phyloP scores from a whole-genome alignment of 1,140 invertebrate genomes.

The Dysdera silvatica region DNA sequence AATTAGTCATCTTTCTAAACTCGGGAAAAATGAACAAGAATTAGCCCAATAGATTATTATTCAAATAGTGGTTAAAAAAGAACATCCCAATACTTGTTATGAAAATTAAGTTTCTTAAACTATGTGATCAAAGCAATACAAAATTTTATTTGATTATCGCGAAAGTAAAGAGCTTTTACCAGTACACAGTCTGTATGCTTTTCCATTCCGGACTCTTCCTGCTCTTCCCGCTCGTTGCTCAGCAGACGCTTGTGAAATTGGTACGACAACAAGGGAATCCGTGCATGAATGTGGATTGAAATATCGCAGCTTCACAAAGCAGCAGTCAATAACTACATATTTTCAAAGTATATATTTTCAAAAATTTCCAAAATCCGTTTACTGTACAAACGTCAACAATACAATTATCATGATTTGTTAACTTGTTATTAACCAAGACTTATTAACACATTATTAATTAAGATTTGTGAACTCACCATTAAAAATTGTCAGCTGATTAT shows the following conservation, averaged over 20 bases:
- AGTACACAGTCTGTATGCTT: conserved; percentile 59
- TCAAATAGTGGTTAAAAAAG: background rate
- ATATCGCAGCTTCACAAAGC: conserved; percentile 92
- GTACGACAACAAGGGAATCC: conserved; percentile 73
- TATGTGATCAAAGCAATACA: background rate
- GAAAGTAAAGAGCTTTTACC: conserved; percentile 34
- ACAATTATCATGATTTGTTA: too few relatives aligned
- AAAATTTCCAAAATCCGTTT: too few relatives aligned
- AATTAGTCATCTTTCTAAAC: too few relatives aligned
- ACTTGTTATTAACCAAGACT: too few relatives aligned
- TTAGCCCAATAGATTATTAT: conserved; percentile 11
- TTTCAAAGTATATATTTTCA: too few relatives aligned
- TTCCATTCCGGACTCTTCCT: conserved; percentile 73
- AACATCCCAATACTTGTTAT: too few relatives aligned
- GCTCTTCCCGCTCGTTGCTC: conserved; percentile 85
- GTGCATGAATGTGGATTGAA: conserved; percentile 75
- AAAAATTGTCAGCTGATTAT: too few relatives aligned
- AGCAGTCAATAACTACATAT: conserved; percentile 92
- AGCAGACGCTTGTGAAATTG: conserved; percentile 81
- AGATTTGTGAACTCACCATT: too few relatives aligned
- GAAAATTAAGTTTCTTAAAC: too few relatives aligned
- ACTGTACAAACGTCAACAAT: too few relatives aligned
- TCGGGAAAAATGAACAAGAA: conserved; percentile 44
- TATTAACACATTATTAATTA: too few relatives aligned
- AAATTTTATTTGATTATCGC: too few relatives aligned